Evolutionary conservation across 2,888 invertebrate species (phyloP), one percentile per base, ranked within the genome.

Genomic region (Pollenia griseotomentosa): DNA sequence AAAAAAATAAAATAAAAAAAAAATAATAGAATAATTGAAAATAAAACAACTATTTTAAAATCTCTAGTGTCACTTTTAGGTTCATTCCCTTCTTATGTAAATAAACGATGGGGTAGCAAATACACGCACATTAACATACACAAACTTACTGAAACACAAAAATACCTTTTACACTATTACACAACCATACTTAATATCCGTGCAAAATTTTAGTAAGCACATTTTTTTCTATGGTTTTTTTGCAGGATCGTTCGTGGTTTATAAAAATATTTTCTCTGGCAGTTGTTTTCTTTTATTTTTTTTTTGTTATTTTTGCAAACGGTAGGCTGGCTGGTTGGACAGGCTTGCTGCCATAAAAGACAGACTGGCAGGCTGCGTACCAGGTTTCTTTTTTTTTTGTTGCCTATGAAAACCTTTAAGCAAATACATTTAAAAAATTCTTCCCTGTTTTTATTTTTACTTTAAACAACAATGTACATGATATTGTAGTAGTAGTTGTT

Each of bases 41-140:
- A 77, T 16, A 57, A 74, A 82, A 61, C 48, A 19, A 73, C 9
- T 19, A 73, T 55, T 73, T 75, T 75, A 75, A 75, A 71, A 61
- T 78, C 78, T 84, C 83, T 78, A 78, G 83, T 73, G 78, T 73
- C 71, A 79, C 83, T 79, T 84, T 65, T 79, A n/a, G 59, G 83
- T 78, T 79, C 78, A 84, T 79, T 79, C 71, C 48, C 83, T 68
- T 84, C 40, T 77, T 77, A 63, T 40, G 53, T 46, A 83, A 83
- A 77, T 73, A 74, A 66, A 10, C 14, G 19, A 19, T n/a, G 46
- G 40, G 51, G 9, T 48, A 51, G 1, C 46, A 19, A 40, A 79
- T 40, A 23, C 12, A 70, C 70, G 46, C 40, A 51, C n/a, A 19
- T 4, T 2, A 4, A 9, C n/a, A 53, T 23, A 46, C 14, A 44